These are phyloP conservation scores for Coccyzus lansbergi DNA, from an alignment of 2,797 vertebrate genomes.

Conservation along the genomic window DNA sequence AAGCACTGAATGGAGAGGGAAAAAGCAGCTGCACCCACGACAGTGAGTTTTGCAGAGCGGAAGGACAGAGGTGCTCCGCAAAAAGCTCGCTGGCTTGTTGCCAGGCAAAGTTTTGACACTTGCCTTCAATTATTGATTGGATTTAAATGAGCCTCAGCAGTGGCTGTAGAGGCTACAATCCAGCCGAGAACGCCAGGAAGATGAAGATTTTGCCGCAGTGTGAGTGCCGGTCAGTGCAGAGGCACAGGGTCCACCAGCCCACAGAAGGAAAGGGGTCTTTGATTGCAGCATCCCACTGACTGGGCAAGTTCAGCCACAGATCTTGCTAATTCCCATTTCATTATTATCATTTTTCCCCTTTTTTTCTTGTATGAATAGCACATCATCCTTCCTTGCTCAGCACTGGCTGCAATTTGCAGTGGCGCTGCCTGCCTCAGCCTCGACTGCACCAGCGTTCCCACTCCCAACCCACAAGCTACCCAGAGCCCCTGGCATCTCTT, in stretches of 20 bases:
- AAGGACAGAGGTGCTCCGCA: background rate
- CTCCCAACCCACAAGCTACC: too few species aligned
- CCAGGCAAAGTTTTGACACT: background rate
- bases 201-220: background rate
- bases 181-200: background rate
- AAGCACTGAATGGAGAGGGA: background rate
- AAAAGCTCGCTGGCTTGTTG: background rate
- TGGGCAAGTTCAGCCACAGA: background rate
- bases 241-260: background rate
- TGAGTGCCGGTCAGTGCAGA: background rate
- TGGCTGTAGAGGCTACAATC: background rate
- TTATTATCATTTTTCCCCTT: rapidly evolving
- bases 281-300: background rate
- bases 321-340: background rate
- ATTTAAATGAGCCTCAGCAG: background rate
- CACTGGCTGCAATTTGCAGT: background rate
- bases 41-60: background rate
- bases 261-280: background rate
- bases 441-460: background rate
- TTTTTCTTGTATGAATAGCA: background rate
- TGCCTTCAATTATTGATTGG: background rate
- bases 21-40: background rate
- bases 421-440: background rate
- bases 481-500: too few species aligned
- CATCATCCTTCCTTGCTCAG: background rate